phyloP scores from a whole-genome alignment of 2,888 invertebrate genomes.

The Habrosyne pyritoides region DNA sequence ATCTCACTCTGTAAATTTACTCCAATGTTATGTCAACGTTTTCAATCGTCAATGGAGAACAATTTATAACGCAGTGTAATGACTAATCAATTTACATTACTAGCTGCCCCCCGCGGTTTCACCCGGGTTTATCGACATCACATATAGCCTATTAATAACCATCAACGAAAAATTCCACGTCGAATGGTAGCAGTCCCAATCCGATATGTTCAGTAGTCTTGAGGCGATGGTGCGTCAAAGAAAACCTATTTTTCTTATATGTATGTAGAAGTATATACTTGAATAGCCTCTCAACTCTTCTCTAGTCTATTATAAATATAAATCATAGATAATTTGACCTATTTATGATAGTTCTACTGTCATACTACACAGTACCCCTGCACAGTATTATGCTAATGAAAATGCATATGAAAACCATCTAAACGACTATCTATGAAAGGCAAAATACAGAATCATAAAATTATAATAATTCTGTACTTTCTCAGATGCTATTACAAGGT shows the following conservation, averaged over 20 bases:
- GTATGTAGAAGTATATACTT: no score
- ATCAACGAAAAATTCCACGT: no score
- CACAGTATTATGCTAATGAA: background rate
- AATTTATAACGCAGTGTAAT: no score
- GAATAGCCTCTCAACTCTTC: no score
- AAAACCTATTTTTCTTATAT: no score
- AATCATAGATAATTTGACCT: background rate
- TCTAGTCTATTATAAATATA: background rate
- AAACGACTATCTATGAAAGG: background rate
- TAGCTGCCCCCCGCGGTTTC: no score
- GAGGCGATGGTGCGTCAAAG: no score
- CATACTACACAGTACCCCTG: background rate
- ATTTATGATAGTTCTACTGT: background rate
- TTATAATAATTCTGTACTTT: constrained; percentile 5
- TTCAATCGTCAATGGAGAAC: background rate
- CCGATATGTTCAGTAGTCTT: no score
- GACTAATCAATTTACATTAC: no score
- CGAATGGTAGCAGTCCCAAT: no score
- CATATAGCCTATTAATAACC: no score
- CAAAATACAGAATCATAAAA: background rate
- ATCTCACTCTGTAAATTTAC: background rate
- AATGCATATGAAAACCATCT: background rate
- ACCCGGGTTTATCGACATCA: no score
- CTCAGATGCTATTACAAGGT: constrained; percentile 2
- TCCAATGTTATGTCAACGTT: background rate